phyloP scores from a whole-genome alignment of 2,113 vertebrate species.

The Myodes glareolus region DNA sequence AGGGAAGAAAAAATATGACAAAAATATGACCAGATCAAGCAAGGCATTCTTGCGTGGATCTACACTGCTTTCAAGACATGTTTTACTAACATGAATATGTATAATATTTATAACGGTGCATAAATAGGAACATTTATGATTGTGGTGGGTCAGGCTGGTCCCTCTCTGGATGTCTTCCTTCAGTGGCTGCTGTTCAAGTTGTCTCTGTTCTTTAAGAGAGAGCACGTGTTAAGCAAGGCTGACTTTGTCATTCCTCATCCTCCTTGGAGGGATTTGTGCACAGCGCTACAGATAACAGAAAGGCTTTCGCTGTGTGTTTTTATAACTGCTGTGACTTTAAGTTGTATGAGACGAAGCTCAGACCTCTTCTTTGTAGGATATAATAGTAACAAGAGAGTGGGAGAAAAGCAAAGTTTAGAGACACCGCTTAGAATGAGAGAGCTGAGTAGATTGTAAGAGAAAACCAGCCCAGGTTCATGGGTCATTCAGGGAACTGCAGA shows the following conservation, averaged over 20 bases:
- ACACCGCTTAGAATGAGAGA: constrained; percentile 71
- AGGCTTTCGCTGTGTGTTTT: constrained; percentile 58
- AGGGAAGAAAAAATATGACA: neutral
- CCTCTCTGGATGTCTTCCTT: constrained; percentile 64
- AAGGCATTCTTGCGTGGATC: neutral
- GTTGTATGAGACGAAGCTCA: constrained; percentile 41
- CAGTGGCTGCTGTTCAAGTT: constrained; percentile 12
- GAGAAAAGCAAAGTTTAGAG: constrained; percentile 70
- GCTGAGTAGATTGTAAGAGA: constrained; percentile 72
- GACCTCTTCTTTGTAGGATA: constrained; percentile 55
- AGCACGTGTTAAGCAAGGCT: constrained; percentile 40
- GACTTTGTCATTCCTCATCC: constrained; percentile 37
- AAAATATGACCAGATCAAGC: neutral
- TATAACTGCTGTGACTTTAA: constrained; percentile 1
- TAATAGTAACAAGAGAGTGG: constrained; percentile 54
- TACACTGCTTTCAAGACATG: no score
- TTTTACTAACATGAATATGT: neutral
- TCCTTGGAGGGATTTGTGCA: constrained; percentile 63
- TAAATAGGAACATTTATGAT: neutral
- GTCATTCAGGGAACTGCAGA: constrained; percentile 75
- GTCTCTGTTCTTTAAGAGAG: constrained; percentile 44
- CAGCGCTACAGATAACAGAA: constrained; percentile 28
- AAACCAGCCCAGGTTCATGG: constrained; percentile 71
- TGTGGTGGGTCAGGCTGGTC: neutral
- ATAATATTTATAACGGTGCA: neutral